Percentiles rank a stretch among this genome's conserved stretches.
Evolutionary conservation across 2,797 vertebrate genomes (phyloP).

Genomic region (Lagorchestes hirsutus): DNA sequence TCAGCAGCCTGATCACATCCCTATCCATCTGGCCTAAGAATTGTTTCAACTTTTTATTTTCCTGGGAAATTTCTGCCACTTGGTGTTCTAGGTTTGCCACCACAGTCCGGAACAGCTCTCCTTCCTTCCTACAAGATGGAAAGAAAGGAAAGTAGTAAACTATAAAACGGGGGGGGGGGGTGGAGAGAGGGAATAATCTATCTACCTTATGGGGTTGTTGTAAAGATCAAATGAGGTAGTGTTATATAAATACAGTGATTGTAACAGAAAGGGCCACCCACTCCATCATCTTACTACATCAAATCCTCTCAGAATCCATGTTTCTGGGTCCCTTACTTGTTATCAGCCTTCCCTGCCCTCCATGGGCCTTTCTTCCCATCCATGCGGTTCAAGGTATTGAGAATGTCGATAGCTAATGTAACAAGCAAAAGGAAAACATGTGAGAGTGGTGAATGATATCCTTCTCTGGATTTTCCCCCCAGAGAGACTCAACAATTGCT

Average conservation of each 20-base stretch:
- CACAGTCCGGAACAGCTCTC: constrained; percentile 82
- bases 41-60: constrained; percentile 85
- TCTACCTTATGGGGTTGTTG: background rate
- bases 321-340: constrained; percentile 16
- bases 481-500: background rate
- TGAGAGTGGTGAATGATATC: no score
- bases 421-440: background rate
- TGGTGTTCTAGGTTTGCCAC: constrained; percentile 87
- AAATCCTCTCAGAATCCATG: background rate
- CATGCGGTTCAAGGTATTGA: constrained; percentile 33
- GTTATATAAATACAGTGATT: background rate
- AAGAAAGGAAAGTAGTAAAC: background rate
- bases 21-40: constrained; percentile 84
- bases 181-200: background rate
- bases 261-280: background rate
- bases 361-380: constrained; percentile 12
- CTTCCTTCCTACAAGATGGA: constrained; percentile 80
- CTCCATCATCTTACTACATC: background rate
- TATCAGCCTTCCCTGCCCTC: constrained; percentile 28
- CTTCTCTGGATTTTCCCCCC: background rate
- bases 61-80: constrained; percentile 85
- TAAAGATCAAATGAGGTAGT: background rate
- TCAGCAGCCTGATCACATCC: constrained; percentile 83
- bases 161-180: background rate
- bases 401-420: constrained; percentile 28